These are phyloP conservation scores for Atherinosoma microstoma DNA, from an alignment of 2,797 vertebrate genomes.

Conservation along the genomic window DNA sequence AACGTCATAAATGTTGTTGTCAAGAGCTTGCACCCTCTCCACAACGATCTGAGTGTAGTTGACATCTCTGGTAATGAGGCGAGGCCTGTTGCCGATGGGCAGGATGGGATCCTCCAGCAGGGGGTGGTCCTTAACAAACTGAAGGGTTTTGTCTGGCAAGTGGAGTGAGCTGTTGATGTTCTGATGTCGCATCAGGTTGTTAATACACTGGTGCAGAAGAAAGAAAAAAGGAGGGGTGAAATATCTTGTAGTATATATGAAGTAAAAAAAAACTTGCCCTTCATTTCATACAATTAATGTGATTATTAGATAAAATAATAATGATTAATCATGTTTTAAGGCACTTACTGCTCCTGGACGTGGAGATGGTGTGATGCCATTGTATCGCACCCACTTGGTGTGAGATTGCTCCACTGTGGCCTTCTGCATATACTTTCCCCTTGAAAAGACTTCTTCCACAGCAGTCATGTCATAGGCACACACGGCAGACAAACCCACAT, in stretches of 20 bases:
- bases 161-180: conserved; percentile 91
- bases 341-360: conserved; percentile 92
- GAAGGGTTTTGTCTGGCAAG: conserved; percentile 94
- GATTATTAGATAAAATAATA: neutral
- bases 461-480: conserved; percentile 91
- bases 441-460: conserved; percentile 92
- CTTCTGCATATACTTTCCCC: conserved; percentile 98
- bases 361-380: conserved; percentile 89
- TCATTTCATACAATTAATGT: neutral
- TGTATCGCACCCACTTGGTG: conserved; percentile 96
- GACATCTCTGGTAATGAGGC: conserved; percentile 89
- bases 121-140: conserved; percentile 97
- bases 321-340: neutral
- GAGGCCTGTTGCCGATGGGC: conserved; percentile 89
- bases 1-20: conserved; percentile 88
- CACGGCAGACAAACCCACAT: conserved; percentile 94
- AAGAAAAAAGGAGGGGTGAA: neutral
- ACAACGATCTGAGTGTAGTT: conserved; percentile 97
- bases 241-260: neutral
- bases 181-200: conserved; percentile 85
- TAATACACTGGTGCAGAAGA: conserved; percentile 88
- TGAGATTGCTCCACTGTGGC: conserved; percentile 95
- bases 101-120: conserved; percentile 93
- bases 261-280: too few relatives aligned
- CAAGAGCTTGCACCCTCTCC: conserved; percentile 89